Evolutionary conservation across 2,888 invertebrate species (phyloP).

Genomic region (Cordilura impudica): DNA sequence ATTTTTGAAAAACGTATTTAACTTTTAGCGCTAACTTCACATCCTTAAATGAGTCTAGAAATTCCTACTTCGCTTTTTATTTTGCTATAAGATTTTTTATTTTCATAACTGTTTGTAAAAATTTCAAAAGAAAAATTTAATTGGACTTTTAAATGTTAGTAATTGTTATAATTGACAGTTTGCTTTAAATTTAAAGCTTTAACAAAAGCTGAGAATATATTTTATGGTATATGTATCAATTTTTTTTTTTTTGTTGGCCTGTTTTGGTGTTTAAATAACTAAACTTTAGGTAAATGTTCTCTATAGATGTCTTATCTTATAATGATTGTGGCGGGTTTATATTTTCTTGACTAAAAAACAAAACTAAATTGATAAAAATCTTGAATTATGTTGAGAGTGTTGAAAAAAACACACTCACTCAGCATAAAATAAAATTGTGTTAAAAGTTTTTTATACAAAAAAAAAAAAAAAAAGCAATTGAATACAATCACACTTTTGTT

Average conservation of each 20-base stretch:
- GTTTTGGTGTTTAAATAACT: not conserved
- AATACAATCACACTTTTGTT: not conserved
- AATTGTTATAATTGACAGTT: slow-evolving; percentile 53
- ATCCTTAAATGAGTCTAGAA: too few species aligned
- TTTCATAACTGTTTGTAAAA: too few species aligned
- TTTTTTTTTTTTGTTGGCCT: slow-evolving; percentile 4
- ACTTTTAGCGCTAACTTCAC: too few species aligned
- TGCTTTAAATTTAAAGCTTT: not conserved
- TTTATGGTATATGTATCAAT: slow-evolving; percentile 6
- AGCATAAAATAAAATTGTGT: not conserved
- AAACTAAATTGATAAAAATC: slow-evolving; percentile 34
- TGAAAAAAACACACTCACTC: not conserved
- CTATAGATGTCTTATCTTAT: slow-evolving; percentile 48
- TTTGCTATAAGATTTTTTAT: too few species aligned
- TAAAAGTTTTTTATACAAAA: not conserved
- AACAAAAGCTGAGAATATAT: not conserved
- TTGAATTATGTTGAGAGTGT: slow-evolving; percentile 29
- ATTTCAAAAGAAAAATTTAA: slow-evolving; percentile 57
- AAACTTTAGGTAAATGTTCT: slow-evolving; percentile 13
- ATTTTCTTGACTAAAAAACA: slow-evolving; percentile 2
- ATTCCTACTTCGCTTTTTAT: too few species aligned
- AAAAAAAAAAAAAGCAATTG: too few species aligned
- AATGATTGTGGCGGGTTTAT: slow-evolving; percentile 32
- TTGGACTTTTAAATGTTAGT: slow-evolving; percentile 53
- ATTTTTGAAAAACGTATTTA: too few species aligned